Conservation (phyloP, 2,888 invertebrate species). For the Onthophagus sagittarius region DNA sequence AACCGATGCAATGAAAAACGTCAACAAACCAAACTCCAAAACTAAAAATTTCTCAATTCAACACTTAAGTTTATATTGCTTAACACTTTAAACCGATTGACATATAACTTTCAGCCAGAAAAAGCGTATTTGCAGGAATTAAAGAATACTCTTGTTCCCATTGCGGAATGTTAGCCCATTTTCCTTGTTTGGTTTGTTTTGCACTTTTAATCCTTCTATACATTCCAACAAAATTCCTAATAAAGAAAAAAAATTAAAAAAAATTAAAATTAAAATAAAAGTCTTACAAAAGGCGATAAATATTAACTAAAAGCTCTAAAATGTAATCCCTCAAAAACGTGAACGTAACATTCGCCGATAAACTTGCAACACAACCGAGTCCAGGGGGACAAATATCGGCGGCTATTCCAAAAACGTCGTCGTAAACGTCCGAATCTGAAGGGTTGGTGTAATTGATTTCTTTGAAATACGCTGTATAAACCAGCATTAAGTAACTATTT, state of each 20-base stretch:
- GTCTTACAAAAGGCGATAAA: too few species aligned
- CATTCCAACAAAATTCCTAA: too few species aligned
- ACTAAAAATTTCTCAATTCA: neutral
- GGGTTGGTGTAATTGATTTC: neutral
- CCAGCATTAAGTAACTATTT: neutral
- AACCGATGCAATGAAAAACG: neutral
- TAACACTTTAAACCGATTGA: neutral
- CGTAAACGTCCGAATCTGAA: neutral
- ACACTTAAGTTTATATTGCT: neutral
- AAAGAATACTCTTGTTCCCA: neutral
- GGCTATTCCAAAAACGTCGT: neutral
- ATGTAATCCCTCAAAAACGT: too few species aligned
- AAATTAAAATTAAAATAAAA: too few species aligned
- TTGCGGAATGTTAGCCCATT: neutral
- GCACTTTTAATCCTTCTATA: too few species aligned
- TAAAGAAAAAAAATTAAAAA: too few species aligned
- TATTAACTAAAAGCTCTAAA: too few species aligned
- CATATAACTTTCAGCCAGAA: neutral
- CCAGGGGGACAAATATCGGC: neutral
- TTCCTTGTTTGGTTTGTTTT: neutral
- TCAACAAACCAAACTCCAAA: neutral
- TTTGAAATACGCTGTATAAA: neutral
- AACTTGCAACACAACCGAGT: neutral
- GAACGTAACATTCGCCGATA: neutral
- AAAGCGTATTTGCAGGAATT: neutral